Evolutionary conservation across 2,797 vertebrate species (phyloP), one percentile per base, ranked within the genome.

Genomic region (Sebastes umbrosus): DNA sequence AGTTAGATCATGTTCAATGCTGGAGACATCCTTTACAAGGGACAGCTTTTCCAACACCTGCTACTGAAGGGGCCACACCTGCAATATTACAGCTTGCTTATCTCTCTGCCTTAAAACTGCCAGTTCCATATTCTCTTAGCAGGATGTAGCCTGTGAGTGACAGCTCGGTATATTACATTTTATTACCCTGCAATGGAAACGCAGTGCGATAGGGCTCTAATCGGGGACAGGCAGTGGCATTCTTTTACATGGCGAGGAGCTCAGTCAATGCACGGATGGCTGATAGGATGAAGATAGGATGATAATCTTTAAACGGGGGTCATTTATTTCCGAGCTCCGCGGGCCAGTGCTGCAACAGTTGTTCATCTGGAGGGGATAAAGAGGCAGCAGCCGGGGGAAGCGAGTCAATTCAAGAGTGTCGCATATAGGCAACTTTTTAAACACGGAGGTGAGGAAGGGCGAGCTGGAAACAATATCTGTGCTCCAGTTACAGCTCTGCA

Each of bases 111-210:
- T 88, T 84, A 79, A 80, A 87, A 85, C 77, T 66, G 36, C 66
- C 82, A 84, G 83, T 74, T 88, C 74, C 32, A 87, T 71, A 90
- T 88, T 93, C 88, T 92, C 71, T 88, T 78, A 86, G 82, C 77
- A 58, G 69, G 79, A 86, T 70, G 63, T 70, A 66, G 72, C 77
- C 77, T 25, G 75, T 83, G 91, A 93, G 83, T 89, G 93, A 93
- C 92, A 93, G 92, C 73, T 18, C 6, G 83, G 79, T 70, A 68
- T 86, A 93, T 94, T 90, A 88, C 79, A 87, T 91, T 88, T 91
- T 88, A 92, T 92, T 91, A 81, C 86, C 59, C 70, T 34, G 85
- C 87, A 88, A 79, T 90, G 80, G 80, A 75, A 54, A 87, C 16
- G 16, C 58, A 29, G 57, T 52, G 87, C 3, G 87, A 93, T 92